Base-by-base conservation (phyloP, 2,888 invertebrate genomes). In the Exocentrus adspersus region DNA sequence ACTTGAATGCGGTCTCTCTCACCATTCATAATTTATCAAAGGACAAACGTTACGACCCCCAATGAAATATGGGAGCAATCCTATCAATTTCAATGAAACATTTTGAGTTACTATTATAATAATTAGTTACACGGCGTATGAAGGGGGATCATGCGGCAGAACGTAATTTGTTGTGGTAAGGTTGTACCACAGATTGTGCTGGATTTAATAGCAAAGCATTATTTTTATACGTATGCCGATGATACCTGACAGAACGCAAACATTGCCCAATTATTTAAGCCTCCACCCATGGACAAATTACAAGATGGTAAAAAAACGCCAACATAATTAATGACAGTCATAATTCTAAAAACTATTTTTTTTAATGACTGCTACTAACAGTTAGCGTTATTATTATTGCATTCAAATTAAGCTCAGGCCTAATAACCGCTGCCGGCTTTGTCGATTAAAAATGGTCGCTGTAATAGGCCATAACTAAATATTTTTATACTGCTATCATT, bases 31-130 rank as follows among this genome's bases (percentile, higher is more conserved):
- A 57, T 32, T 16, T 7, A 37, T 46, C 42, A n/a, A 20, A 57
- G 57, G 57, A 57, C 57, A 45, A 32, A 46, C 45, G 57, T 57
- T 46, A 57, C 16, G 57, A 43, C 57, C 46, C n/a, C 46, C 45
- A 46, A 30, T 57, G 32, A 24, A 46, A 42, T 57, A 57, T 28
- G 20, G 12, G 14, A 14, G 32, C 32, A 46, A 17, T 56, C 43
- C 41, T 17, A 19, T 52, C 52, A 42, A 56, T 24, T 41, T 41
- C 53, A 14, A 0, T 28, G 24, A 24, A 43, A 24, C 16, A 24
- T 20, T 28, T 14, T 17, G 9, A 12, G 37, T 20, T 20, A 46
- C 46, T 32, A 37, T 28, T 46, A 30, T 17, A n/a, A 57, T 28
- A 24, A 21, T 19, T 10, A 37, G 12, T 37, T 37, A 37, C 37